Evolutionary conservation across 2,113 vertebrate species (phyloP), one percentile per base, ranked within the genome.

Genomic region (Anolis sagrei): DNA sequence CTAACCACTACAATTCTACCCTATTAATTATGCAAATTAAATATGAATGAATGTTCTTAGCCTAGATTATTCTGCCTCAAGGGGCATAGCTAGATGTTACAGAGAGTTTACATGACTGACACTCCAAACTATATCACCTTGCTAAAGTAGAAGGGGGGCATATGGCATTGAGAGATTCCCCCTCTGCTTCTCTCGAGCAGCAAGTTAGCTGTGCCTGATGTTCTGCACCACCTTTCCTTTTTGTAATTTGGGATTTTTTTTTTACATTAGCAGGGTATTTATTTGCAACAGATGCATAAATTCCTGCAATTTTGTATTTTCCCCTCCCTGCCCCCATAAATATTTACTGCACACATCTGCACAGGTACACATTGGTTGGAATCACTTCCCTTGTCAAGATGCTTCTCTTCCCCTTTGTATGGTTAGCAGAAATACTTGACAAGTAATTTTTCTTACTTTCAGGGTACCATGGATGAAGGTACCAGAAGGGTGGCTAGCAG

Each of bases 1-100:
- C 48, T 78, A 13, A 32, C 76, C 69, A 69, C 68, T 79, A 19
- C 49, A 19, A 72, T 86, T n/a, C 76, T 64, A 49, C 27, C 14
- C 29, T 79, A 34, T 62, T 72, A 85, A 85, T 85, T 79, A 86
- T 73, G 27, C 21, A 79, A 62, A 73, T 79, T 86, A 79, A 79
- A 86, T 62, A 5, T 72, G 76, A 62, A 79, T 79, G 34, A 4
- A 79, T 79, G 78, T 85, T 70, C 34, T 78, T 70, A 78, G 34
- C 64, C 25, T 79, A 70, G 32, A 44, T 79, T 61, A 79, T 79
- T 85, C 54, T 79, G 48, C 64, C 49, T 79, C 75, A 69, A 68
- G 64, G 48, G 76, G 23, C 11, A 21, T 34, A 44, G 23, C 66
- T 39, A 72, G 36, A 72, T 36, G 69, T 82, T 36, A 72, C n/a